Evolutionary conservation across 2,797 vertebrate species (phyloP).

Genomic region (Clarias laeviceps): DNA sequence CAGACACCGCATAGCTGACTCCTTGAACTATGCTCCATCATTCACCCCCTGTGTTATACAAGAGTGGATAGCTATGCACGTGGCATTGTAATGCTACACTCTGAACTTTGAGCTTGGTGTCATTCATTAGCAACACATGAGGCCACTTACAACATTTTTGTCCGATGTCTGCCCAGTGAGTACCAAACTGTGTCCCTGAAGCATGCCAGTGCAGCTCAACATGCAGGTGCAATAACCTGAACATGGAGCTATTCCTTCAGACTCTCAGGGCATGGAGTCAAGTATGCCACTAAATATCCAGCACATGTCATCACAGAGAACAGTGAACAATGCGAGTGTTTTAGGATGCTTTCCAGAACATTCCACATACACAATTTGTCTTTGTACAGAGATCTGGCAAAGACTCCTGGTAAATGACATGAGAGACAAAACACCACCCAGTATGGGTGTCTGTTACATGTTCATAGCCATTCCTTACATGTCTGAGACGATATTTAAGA

Average conservation of each 20-base stretch:
- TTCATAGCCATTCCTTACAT: conserved; percentile 71
- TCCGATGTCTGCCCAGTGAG: conserved; percentile 24
- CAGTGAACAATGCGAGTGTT: conserved; percentile 62
- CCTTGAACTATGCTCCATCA: conserved; percentile 19
- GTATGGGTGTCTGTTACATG: conserved; percentile 73
- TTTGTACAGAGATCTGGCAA: conserved; percentile 75
- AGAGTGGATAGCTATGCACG: neutral
- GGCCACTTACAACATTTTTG: conserved; percentile 3
- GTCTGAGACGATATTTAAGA: conserved; percentile 68
- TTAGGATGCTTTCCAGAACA: conserved; percentile 70
- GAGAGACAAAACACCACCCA: conserved; percentile 72
- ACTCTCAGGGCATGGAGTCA: conserved; percentile 63
- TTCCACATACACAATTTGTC: conserved; percentile 76
- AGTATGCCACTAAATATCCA: conserved; percentile 68
- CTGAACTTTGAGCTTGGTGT: neutral
- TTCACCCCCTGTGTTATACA: conserved; percentile 34
- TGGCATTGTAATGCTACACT: conserved; percentile 2
- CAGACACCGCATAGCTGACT: conserved; percentile 4
- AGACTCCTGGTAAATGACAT: conserved; percentile 69
- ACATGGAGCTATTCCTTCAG: conserved; percentile 56
- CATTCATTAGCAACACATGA: neutral
- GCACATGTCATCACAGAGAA: conserved; percentile 64
- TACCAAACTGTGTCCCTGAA: conserved; percentile 35
- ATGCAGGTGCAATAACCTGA: conserved; percentile 49
- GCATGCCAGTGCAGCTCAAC: conserved; percentile 41